Evolutionary conservation across 2,888 invertebrate species (phyloP), one percentile per base, ranked within the genome.

Genomic region (Rhabditoides inermis): DNA sequence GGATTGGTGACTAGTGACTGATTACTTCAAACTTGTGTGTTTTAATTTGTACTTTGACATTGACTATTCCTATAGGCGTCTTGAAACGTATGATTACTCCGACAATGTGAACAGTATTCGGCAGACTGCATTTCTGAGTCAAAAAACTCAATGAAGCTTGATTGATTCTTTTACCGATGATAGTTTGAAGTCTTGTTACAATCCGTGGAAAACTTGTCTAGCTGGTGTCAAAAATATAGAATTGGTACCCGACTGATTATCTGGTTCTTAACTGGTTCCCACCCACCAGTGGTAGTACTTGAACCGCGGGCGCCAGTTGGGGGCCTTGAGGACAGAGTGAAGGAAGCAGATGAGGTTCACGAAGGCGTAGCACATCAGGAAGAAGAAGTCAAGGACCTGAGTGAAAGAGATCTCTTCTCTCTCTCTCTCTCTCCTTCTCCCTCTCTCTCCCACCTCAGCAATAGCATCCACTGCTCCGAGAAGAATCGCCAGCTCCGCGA

Each of bases 301-400:
- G 81, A 98, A 98, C 60, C 98, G 84, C 1, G 98, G 98, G 61
- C 98, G 83, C 98, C 98, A 98, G 80, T 92, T 95, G 6, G 98
- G 98, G 22, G 94, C 90, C 26, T 77, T 77, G 48, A 99, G 81
- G 15, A 99, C 81, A 0, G 98, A 95, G 81, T 99, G 98, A 46
- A 99, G 84, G 49, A 92, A 92, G 79, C 95, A 98, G 42, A 98
- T 98, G 61, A 99, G 83, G 80, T 98, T 98, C 22, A 99, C 95
- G 80, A 98, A 99, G 30, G 94, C 94, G 79, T 98, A 99, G 81
- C 98, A 99, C 95, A 98, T 98, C 64, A 98, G 85, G 84, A 99
- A 98, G 83, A 99, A 98, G 58, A 76, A 76, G 55, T 76, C 75
- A 40, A 76, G 63, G 10, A 75, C 64, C 0, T 95, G 40, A 25